phyloP scores from a whole-genome alignment of 2,797 vertebrate species.

The Carapus acus region DNA sequence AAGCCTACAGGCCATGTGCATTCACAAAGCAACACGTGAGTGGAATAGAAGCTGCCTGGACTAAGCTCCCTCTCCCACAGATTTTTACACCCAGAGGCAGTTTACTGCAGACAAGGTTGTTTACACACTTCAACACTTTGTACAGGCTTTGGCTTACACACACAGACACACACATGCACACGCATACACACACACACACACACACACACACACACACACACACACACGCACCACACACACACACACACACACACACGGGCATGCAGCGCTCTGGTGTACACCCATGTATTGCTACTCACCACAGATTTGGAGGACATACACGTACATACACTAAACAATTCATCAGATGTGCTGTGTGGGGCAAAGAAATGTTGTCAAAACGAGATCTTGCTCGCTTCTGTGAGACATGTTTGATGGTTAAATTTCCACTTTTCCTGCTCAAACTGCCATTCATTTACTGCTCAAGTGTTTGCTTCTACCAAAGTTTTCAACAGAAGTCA shows the following conservation, averaged over 20 bases:
- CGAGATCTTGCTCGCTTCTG: no score
- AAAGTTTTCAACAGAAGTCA: no score
- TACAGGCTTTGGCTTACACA: slow-evolving; percentile 41
- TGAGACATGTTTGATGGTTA: slow-evolving; percentile 20
- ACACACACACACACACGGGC: no score
- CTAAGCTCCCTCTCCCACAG: slow-evolving; percentile 46
- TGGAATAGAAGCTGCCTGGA: slow-evolving; percentile 36
- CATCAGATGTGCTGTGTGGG: slow-evolving; percentile 50
- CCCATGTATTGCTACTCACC: no score
- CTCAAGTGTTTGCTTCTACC: no score
- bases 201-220: slow-evolving; percentile 7
- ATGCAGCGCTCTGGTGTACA: no score
- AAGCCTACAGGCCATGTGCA: slow-evolving; percentile 43
- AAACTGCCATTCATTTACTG: neutral
- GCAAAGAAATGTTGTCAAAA: slow-evolving; percentile 50
- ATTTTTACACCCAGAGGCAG: slow-evolving; percentile 59
- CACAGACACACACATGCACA: slow-evolving; percentile 38
- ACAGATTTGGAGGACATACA: no score
- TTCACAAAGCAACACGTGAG: slow-evolving; percentile 49
- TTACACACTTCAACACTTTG: slow-evolving; percentile 57
- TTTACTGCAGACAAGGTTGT: slow-evolving; percentile 62
- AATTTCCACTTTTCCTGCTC: slow-evolving; percentile 3
- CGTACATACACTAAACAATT: slow-evolving; percentile 40
- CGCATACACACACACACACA: slow-evolving; percentile 41
- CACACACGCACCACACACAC: no score